Evolutionary conservation across 2,888 invertebrate species (phyloP).

Genomic region (Eulithis prunata): DNA sequence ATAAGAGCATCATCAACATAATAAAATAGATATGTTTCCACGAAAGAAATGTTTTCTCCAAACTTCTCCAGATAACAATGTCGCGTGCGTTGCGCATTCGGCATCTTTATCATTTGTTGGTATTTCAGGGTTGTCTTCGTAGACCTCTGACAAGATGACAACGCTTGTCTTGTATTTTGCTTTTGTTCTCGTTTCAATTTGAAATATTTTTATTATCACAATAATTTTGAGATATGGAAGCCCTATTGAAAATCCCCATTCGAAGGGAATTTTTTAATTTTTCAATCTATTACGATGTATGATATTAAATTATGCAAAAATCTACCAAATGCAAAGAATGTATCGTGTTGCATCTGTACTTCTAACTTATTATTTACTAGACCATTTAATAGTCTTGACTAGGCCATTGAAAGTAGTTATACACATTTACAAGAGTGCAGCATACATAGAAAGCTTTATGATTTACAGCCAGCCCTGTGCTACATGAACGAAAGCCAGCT

Average conservation of each 20-base stretch:
- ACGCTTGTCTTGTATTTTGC: no score
- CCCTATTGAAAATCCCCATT: no score
- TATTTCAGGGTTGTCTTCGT: slow-evolving; percentile 12
- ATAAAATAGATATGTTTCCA: slow-evolving; percentile 81
- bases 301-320: no score
- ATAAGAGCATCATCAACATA: slow-evolving; percentile 69
- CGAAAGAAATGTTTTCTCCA: slow-evolving; percentile 78
- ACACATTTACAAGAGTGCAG: slow-evolving; percentile 4
- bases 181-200: no score
- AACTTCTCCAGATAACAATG: slow-evolving; percentile 79
- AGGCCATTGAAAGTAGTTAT: neutral
- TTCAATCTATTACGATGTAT: no score
- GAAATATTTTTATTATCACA: no score
- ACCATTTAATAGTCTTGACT: neutral
- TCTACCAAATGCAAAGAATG: no score
- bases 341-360: no score
- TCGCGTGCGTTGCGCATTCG: slow-evolving; percentile 67
- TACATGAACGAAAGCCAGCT: slow-evolving; percentile 29
- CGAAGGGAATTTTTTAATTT: no score
- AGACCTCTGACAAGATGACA: neutral
- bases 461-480: slow-evolving; percentile 22
- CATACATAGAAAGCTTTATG: slow-evolving; percentile 14
- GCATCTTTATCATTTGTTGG: slow-evolving; percentile 37
- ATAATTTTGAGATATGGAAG: no score
- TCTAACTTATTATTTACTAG: no score